Evolutionary conservation across 2,797 vertebrate species (phyloP).

Genomic region (Myotis pilosus): DNA sequence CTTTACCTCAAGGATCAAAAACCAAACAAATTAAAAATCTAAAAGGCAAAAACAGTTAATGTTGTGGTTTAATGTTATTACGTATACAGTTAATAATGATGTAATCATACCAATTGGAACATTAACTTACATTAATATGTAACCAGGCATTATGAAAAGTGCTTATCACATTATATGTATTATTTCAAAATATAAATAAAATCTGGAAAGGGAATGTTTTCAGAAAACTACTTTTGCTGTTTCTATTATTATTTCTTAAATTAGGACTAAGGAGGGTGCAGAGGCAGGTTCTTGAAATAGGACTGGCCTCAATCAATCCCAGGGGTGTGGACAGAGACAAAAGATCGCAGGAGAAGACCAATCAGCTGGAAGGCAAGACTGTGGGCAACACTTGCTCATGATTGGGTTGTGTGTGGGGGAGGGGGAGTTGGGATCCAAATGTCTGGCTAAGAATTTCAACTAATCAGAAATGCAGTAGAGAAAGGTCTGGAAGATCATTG

Average conservation of each 20-base stretch:
- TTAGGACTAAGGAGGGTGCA: neutral
- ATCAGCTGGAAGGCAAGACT: accelerated
- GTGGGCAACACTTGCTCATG: neutral
- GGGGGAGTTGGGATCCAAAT: accelerated
- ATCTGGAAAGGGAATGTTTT: neutral
- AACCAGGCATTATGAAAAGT: neutral
- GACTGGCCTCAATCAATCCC: neutral
- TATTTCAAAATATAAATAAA: neutral
- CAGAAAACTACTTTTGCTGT: neutral
- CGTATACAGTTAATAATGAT: neutral
- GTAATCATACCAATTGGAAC: neutral
- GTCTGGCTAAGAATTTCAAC: neutral
- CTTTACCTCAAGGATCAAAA: neutral
- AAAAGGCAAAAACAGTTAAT: neutral
- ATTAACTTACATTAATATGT: neutral
- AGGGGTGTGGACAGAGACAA: neutral
- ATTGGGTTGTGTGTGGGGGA: accelerated
- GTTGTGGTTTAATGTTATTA: neutral
- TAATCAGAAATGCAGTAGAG: neutral
- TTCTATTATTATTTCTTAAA: neutral
- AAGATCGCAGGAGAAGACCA: neutral
- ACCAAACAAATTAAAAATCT: neutral
- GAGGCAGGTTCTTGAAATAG: neutral
- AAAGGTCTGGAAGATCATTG: neutral
- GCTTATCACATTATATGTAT: neutral